phyloP scores from a whole-genome alignment of 2,113 vertebrate species.

The Procavia capensis region DNA sequence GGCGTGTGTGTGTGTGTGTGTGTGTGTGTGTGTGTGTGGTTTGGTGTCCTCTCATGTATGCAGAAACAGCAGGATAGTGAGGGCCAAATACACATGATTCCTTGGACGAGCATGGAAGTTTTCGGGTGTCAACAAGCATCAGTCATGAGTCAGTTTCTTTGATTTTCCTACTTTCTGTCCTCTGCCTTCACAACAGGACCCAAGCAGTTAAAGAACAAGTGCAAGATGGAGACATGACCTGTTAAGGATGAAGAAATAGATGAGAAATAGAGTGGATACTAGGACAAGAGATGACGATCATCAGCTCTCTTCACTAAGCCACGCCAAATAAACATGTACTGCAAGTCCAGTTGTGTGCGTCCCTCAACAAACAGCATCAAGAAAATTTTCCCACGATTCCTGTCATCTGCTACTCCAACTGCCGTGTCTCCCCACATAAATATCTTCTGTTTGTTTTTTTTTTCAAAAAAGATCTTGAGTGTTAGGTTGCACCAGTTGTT shows the following conservation, averaged over 20 bases:
- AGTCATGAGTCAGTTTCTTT: not conserved
- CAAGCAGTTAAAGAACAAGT: not conserved
- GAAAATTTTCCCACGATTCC: not conserved
- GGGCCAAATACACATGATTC: not conserved
- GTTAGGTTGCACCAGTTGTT: not conserved
- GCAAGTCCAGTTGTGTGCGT: not conserved
- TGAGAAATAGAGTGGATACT: not conserved
- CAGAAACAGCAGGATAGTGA: not conserved
- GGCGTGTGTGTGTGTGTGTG: no score
- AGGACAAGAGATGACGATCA: not conserved
- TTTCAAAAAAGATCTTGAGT: not conserved
- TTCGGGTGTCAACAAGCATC: not conserved
- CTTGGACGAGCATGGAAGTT: not conserved
- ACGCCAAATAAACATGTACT: not conserved
- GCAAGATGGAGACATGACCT: not conserved
- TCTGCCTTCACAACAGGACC: not conserved
- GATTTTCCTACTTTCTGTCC: not conserved
- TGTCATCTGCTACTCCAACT: not conserved
- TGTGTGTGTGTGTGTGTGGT: no score
- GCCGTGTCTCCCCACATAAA: not conserved
- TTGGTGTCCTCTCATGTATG: not conserved
- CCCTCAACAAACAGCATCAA: not conserved
- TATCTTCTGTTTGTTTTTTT: not conserved
- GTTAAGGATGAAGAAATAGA: not conserved
- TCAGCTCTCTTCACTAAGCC: not conserved